phyloP scores from a whole-genome alignment of 2,797 vertebrate genomes.

The Hydrolagus colliei region DNA sequence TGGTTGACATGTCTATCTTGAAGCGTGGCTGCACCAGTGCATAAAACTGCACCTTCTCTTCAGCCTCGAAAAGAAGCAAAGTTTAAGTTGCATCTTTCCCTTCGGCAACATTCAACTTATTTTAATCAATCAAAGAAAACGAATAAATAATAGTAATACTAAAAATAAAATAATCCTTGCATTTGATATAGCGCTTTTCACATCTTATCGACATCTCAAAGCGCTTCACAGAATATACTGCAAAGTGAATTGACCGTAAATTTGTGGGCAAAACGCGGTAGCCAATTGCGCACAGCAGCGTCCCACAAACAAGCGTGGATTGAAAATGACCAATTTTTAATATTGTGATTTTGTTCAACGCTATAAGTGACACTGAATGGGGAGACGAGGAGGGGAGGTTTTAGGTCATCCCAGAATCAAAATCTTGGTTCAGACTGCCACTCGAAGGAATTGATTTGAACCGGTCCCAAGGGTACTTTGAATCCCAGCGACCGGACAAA shows the following conservation, averaged over 20 bases:
- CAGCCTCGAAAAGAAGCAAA: background rate
- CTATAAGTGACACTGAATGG: background rate
- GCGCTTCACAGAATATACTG: too few species aligned
- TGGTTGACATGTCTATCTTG: background rate
- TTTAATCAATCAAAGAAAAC: background rate
- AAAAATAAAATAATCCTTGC: too few species aligned
- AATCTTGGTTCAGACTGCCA: background rate
- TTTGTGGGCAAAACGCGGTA: too few species aligned
- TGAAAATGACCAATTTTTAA: too few species aligned
- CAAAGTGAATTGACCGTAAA: too few species aligned
- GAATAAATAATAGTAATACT: background rate
- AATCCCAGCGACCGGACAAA: background rate
- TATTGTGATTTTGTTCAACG: too few species aligned
- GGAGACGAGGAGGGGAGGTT: background rate
- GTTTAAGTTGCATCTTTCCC: background rate
- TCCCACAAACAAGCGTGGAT: too few species aligned
- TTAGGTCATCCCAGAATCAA: background rate
- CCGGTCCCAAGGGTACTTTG: background rate
- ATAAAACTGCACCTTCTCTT: background rate
- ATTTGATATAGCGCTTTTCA: too few species aligned
- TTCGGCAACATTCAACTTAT: background rate
- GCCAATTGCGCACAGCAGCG: too few species aligned
- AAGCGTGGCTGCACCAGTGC: background rate
- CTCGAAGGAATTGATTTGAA: background rate
- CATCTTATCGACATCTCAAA: too few species aligned